Base-by-base conservation (phyloP, 2,113 vertebrate species). In the Lepisosteus oculatus region DNA sequence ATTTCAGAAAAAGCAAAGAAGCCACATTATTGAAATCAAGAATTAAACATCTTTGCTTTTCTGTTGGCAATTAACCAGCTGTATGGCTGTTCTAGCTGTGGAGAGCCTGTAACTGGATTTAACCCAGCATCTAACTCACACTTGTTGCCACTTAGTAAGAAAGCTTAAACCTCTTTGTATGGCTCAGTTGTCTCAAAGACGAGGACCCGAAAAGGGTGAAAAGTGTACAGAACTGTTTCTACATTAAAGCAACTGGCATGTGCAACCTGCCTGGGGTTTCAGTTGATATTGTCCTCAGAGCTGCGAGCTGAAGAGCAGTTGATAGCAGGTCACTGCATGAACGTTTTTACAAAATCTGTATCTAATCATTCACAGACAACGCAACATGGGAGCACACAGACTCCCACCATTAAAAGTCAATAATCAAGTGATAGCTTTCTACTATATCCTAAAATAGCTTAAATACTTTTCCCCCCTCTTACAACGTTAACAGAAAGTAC, bases 21-120 rank as follows among this genome's bases (percentile, higher is more conserved):
- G 47, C 8, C 8, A 51, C 5, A 51, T 51, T 51, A 51, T 51
- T 51, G 4, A 51, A 51, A 72, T 54, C 15, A 62, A 51, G 43
- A 61, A n/a, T 61, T 44, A 43, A 72, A 45, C 41, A 64, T 6
- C 67, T 72, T 63, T 66, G 54, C 17, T 72, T 72, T 45, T 29
- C 45, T 54, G 41, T 59, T 29, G 55, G 63, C 42, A n/a, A 44
- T 72, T 51, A 8, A 72, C 57, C 51, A 15, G n/a, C 13, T 42
- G 47, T 9, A 51, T 9, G 2, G 71, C 56, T 41, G 43, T 14
- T 17, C 3, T 43, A 7, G 8, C 47, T 57, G 51, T 43, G n/a
- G 17, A 1, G 44, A 67, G 43, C 56, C 12, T 14, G 65, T 55
- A 17, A 13, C 6, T 43, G 13, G 12, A 11, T 65, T 71, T 42